phyloP scores from a whole-genome alignment of 2,797 vertebrate genomes.

The Lutjanus campechanus region DNA sequence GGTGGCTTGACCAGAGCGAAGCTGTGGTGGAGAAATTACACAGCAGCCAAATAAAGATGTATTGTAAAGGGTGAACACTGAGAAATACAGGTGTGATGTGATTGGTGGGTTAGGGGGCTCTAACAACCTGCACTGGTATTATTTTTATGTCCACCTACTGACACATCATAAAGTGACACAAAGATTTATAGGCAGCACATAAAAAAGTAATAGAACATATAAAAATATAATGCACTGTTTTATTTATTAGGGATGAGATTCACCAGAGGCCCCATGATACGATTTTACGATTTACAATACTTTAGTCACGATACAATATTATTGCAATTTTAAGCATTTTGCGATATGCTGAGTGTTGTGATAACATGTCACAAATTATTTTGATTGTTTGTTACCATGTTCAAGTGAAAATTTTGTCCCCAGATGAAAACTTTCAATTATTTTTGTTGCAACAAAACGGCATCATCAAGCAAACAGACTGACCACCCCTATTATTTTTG shows the following conservation, averaged over 20 bases:
- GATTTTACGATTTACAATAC: no score
- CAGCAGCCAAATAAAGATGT: slow-evolving; percentile 56
- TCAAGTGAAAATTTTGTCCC: no score
- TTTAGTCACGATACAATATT: no score
- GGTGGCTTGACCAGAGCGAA: slow-evolving; percentile 56
- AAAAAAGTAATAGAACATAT: neutral
- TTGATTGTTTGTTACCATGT: no score
- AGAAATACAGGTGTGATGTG: slow-evolving; percentile 42
- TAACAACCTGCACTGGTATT: neutral
- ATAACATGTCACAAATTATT: no score
- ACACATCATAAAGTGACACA: slow-evolving; percentile 8
- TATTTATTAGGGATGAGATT: neutral
- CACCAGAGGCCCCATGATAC: no score
- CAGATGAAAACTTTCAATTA: no score
- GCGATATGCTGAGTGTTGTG: no score
- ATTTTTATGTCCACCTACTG: slow-evolving; percentile 26
- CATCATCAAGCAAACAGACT: no score
- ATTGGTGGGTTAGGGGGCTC: neutral
- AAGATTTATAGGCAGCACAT: neutral
- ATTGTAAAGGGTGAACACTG: slow-evolving; percentile 31
- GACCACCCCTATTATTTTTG: no score
- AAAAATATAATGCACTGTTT: neutral
- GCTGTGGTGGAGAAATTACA: slow-evolving; percentile 43
- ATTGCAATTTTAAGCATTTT: no score
- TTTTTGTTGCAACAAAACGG: no score